These are phyloP conservation scores for Tauraco erythrolophus DNA, from an alignment of 2,113 vertebrate genomes.

Conservation along the genomic window DNA sequence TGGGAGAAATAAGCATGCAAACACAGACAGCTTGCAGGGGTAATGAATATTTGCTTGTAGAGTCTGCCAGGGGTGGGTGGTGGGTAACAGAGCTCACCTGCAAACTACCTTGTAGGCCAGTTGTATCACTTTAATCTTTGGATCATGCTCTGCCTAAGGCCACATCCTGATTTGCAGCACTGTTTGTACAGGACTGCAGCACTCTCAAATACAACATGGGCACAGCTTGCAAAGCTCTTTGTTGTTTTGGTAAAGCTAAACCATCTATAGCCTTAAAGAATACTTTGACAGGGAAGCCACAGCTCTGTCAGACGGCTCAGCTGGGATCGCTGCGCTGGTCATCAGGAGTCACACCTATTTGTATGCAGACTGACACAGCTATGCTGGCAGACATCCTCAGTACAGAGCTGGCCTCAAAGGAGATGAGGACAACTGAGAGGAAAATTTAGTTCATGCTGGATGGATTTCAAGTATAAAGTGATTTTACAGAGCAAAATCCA, in stretches of 20 bases:
- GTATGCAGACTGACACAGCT: neutral
- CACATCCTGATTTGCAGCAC: rapidly evolving
- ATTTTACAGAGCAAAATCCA: neutral
- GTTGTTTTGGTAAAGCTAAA: neutral
- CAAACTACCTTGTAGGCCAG: neutral
- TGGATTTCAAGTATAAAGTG: neutral
- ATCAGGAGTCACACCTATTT: neutral
- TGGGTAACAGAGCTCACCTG: neutral
- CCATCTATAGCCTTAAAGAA: neutral
- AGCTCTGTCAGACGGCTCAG: neutral
- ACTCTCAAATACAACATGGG: rapidly evolving
- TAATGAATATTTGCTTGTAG: neutral
- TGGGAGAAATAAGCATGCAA: neutral
- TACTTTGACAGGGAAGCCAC: neutral
- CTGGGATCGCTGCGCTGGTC: neutral
- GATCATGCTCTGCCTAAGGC: neutral
- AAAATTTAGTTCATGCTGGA: neutral
- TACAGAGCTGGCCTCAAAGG: neutral
- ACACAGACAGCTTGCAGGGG: neutral
- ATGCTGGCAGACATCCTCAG: neutral
- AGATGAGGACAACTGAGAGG: neutral
- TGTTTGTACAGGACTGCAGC: rapidly evolving
- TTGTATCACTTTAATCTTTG: neutral
- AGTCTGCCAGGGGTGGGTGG: neutral
- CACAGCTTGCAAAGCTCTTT: neutral